Evolutionary conservation across 1,140 invertebrate genomes (phyloP).

Genomic region (Ladona fulva): DNA sequence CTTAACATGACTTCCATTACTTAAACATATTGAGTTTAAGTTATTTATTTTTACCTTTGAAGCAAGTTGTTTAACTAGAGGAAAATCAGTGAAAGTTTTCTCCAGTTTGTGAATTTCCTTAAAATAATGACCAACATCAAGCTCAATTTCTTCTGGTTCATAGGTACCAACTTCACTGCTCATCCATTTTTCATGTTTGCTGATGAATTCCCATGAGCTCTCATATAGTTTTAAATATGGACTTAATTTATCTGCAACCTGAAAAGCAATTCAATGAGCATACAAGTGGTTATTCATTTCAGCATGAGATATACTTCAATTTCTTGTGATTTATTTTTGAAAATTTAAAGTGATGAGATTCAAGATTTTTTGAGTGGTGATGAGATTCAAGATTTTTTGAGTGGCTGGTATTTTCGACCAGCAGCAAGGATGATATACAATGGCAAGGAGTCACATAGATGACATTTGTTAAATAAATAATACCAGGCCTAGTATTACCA

Average conservation of each 20-base stretch:
- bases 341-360: too few species aligned
- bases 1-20: background rate
- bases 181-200: slow-evolving; percentile 76
- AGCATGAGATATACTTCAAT: too few species aligned
- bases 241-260: slow-evolving; percentile 54
- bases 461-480: too few species aligned
- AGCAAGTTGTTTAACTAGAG: slow-evolving; percentile 43
- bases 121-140: slow-evolving; percentile 69
- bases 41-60: slow-evolving; percentile 33
- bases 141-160: slow-evolving; percentile 82
- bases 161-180: slow-evolving; percentile 69
- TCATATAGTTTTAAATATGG: slow-evolving; percentile 89
- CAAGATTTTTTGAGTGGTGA: too few species aligned
- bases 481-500: too few species aligned
- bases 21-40: background rate
- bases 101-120: slow-evolving; percentile 80
- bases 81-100: slow-evolving; percentile 67
- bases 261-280: background rate
- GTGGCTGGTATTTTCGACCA: too few species aligned
- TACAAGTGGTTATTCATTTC: too few species aligned
- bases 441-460: too few species aligned
- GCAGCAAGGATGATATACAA: too few species aligned
- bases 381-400: too few species aligned
- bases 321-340: too few species aligned
- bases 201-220: slow-evolving; percentile 72